Evolutionary conservation across 92 coral and sea anemone species (phyloP).

Genomic region (Zoanthus sansibaricus): DNA sequence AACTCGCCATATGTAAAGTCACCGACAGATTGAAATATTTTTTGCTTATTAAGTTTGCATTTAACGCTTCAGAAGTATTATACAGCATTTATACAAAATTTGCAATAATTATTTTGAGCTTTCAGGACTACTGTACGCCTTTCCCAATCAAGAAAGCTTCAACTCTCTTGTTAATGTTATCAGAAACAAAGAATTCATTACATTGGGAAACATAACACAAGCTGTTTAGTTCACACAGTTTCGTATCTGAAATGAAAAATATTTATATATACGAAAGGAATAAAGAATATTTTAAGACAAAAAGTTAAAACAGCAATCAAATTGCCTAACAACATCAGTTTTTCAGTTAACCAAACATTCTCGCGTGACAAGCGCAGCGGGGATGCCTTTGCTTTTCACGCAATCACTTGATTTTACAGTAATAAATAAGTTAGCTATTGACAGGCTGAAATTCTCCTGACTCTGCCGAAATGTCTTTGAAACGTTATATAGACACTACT

Average conservation of each 20-base stretch:
- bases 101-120: constrained; percentile 24
- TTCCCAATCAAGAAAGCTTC: constrained; percentile 11
- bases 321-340: not conserved
- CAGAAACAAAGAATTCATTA: not conserved
- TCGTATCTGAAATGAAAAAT: not conserved
- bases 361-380: not conserved
- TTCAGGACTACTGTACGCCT: constrained; percentile 3
- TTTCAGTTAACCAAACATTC: not conserved
- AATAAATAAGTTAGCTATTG: constrained; percentile 6
- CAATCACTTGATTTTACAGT: not conserved
- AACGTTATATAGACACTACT: not conserved
- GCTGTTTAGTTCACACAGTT: not conserved
- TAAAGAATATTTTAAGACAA: too few species aligned
- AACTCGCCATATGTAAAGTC: too few species aligned
- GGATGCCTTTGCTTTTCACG: not conserved
- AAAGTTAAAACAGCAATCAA: not conserved
- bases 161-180: not conserved
- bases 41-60: not conserved
- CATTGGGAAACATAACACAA: not conserved
- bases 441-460: not conserved
- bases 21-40: not conserved
- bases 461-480: constrained; percentile 1
- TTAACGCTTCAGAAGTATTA: not conserved
- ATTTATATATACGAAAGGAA: not conserved
- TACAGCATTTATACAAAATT: constrained; percentile 20